Conservation (phyloP, 2,113 vertebrate genomes). For the Acrocephalus arundinaceus region DNA sequence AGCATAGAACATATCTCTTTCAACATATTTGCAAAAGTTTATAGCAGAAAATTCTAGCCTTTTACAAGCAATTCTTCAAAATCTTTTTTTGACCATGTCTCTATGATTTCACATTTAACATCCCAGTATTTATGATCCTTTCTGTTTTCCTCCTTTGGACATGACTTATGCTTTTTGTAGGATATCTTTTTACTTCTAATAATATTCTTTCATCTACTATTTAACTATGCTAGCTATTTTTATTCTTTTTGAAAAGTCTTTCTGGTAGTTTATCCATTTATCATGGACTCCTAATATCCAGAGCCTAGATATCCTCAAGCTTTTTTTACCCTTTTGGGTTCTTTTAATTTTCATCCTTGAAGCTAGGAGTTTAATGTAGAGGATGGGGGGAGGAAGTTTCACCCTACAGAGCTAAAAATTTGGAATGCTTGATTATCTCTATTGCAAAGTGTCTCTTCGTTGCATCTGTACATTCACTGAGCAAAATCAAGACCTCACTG, state of each 20-base stretch:
- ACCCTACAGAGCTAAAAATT: not conserved
- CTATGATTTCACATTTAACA: conserved; percentile 11
- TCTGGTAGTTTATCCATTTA: conserved; percentile 23
- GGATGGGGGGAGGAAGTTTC: not conserved
- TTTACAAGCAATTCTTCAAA: not conserved
- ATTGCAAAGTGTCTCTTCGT: not conserved
- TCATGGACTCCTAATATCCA: not conserved
- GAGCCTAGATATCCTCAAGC: not conserved
- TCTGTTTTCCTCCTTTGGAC: not conserved
- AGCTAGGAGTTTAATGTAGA: not conserved
- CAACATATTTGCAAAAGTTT: not conserved
- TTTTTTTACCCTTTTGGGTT: not conserved
- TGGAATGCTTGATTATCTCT: not conserved
- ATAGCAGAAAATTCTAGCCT: not conserved
- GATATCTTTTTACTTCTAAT: conserved; percentile 11
- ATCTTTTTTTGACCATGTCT: not conserved
- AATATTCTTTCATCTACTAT: conserved; percentile 28
- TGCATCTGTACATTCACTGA: not conserved
- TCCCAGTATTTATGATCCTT: not conserved
- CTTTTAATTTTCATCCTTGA: not conserved
- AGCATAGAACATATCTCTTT: not conserved
- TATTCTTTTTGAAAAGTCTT: conserved; percentile 7
- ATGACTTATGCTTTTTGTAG: not conserved
- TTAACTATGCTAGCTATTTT: conserved; percentile 23
- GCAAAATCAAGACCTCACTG: not conserved